Percentiles rank a stretch among this genome's conserved stretches.
Evolutionary conservation across 2,797 vertebrate species (phyloP).

Genomic region (Liparis tanakae): DNA sequence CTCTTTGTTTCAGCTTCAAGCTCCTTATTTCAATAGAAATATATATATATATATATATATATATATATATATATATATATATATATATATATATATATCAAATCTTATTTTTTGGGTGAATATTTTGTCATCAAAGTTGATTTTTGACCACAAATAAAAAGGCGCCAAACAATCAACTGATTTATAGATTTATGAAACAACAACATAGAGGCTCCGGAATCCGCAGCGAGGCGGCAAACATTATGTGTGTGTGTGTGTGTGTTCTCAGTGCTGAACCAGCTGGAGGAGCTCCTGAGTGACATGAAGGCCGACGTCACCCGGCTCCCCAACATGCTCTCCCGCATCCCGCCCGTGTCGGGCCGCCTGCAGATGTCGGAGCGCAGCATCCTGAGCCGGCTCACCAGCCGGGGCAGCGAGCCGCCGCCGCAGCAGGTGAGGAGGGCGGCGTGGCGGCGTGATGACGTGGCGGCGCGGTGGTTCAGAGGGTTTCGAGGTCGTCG

Average conservation of each 20-base stretch:
- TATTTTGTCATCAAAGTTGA: too few species aligned
- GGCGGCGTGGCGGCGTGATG: too few species aligned
- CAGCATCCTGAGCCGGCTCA: slow-evolving; percentile 96
- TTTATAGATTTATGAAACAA: background rate
- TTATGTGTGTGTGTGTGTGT: background rate
- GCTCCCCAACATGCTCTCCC: slow-evolving; percentile 95
- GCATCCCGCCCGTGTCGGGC: slow-evolving; percentile 94
- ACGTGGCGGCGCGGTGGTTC: background rate
- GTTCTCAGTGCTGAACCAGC: slow-evolving; percentile 93
- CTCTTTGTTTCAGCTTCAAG: background rate
- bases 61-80: too few species aligned
- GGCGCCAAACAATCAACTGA: background rate
- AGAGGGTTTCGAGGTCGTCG: background rate
- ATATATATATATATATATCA: too few species aligned
- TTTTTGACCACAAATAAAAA: background rate
- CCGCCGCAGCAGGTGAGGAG: slow-evolving; percentile 88
- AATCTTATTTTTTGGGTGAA: too few species aligned
- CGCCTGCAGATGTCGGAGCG: slow-evolving; percentile 98
- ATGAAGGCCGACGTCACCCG: slow-evolving; percentile 98
- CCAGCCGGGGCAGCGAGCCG: slow-evolving; percentile 91
- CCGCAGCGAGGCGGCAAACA: background rate
- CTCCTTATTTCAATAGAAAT: too few species aligned
- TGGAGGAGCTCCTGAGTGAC: slow-evolving; percentile 97
- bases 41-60: too few species aligned
- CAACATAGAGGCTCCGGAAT: too few species aligned